These are phyloP conservation scores for Leptopilina clavipes DNA, from an alignment of 1,140 invertebrate genomes.

Conservation along the genomic window DNA sequence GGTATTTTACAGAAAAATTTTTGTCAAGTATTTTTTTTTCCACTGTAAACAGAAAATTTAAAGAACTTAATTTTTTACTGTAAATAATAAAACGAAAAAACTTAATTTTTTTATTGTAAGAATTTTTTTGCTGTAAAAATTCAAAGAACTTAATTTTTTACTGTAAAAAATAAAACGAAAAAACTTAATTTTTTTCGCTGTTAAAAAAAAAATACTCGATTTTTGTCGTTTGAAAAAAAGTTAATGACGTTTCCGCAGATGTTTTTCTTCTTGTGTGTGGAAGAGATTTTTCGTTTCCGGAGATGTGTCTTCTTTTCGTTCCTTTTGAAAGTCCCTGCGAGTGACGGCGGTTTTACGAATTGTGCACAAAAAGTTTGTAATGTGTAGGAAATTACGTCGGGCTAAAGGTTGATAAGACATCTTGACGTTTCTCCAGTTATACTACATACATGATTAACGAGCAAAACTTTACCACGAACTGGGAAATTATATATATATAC, in stretches of 20 bases:
- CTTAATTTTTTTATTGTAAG: too few species aligned
- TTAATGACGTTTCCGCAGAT: conserved; percentile 8
- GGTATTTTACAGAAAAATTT: too few species aligned
- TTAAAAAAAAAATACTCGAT: not conserved
- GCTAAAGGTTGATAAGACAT: not conserved
- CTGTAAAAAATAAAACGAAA: not conserved
- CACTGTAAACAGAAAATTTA: too few species aligned
- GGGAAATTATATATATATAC: too few species aligned
- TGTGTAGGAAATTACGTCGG: conserved; percentile 14
- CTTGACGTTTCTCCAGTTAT: not conserved
- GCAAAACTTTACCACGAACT: not conserved
- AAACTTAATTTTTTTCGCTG: too few species aligned
- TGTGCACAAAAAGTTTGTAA: not conserved
- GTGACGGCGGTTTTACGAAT: conserved; percentile 1
- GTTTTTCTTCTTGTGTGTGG: not conserved
- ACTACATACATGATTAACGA: conserved; percentile 27
- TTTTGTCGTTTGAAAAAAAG: not conserved
- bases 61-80: too few species aligned
- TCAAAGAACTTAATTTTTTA: too few species aligned
- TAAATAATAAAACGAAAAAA: not conserved
- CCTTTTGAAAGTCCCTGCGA: not conserved
- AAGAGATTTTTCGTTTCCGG: conserved; percentile 13
- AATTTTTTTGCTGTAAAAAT: too few species aligned
- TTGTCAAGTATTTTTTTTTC: too few species aligned
- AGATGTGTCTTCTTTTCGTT: conserved; percentile 8